Conservation (phyloP, 2,797 vertebrate species). For the Catharus ustulatus region DNA sequence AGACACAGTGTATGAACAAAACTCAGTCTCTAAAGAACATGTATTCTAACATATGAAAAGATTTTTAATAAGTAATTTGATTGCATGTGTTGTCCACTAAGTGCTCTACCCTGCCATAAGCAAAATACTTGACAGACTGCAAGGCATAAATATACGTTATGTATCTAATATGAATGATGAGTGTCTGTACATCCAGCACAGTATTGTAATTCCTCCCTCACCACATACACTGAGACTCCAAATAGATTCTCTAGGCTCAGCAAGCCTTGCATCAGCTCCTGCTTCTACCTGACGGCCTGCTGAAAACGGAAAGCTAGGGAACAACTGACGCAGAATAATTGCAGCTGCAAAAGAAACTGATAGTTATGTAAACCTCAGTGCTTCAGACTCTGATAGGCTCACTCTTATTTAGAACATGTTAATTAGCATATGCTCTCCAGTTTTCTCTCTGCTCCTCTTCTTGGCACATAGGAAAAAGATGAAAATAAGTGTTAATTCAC, state of each 20-base stretch:
- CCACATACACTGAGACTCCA: neutral
- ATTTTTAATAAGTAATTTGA: neutral
- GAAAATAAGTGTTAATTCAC: slow-evolving; percentile 66
- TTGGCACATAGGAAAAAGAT: neutral
- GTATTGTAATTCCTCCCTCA: neutral
- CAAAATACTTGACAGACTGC: neutral
- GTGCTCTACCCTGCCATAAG: neutral
- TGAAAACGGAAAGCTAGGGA: neutral
- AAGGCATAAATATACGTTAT: neutral
- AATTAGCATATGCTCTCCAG: slow-evolving; percentile 33
- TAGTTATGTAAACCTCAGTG: neutral
- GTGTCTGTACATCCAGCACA: neutral
- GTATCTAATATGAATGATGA: neutral
- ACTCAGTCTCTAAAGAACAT: neutral
- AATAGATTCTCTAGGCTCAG: neutral
- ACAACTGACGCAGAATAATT: neutral
- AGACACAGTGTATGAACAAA: neutral
- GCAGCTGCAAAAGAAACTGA: slow-evolving; percentile 3
- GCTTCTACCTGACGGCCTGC: neutral
- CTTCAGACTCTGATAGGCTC: neutral
- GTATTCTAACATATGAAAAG: neutral
- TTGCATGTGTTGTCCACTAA: neutral
- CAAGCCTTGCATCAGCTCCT: neutral
- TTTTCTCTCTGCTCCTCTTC: slow-evolving; percentile 37
- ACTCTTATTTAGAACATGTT: slow-evolving; percentile 51